A percentile compares a stretch with the other conserved stretches of the same genome.
These are phyloP conservation scores for Cuculus canorus DNA, from an alignment of 2,797 vertebrate species.

Conservation along the genomic window DNA sequence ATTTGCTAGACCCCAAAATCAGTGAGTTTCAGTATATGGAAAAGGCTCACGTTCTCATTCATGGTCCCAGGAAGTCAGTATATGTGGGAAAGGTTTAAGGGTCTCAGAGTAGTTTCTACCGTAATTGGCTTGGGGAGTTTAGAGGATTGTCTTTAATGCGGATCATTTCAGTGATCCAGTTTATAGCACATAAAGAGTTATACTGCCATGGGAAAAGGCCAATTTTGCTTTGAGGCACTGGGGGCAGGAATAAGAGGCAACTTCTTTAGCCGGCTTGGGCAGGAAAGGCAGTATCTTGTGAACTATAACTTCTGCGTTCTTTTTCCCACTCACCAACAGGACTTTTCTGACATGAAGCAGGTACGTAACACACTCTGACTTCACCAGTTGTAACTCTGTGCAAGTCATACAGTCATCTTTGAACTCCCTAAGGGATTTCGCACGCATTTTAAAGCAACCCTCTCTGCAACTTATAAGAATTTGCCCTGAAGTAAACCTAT, in stretches of 20 bases:
- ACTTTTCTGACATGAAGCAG: neutral
- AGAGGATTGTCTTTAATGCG: neutral
- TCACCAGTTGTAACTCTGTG: neutral
- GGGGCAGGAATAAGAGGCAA: neutral
- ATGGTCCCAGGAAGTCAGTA: neutral
- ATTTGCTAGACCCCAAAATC: neutral
- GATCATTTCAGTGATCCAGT: neutral
- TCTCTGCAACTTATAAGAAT: neutral
- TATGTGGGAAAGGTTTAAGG: neutral
- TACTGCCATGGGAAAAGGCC: neutral
- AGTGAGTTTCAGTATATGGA: neutral
- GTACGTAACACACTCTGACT: neutral
- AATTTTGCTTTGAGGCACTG: neutral
- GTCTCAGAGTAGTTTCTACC: neutral
- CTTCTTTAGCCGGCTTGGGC: neutral
- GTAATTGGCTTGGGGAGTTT: neutral
- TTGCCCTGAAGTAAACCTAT: neutral
- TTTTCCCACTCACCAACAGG: neutral
- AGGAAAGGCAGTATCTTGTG: neutral
- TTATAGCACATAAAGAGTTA: neutral
- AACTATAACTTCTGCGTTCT: neutral
- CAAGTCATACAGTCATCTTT: neutral
- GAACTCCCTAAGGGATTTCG: neutral
- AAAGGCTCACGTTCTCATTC: neutral
- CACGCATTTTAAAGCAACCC: neutral